Evolutionary conservation across 2,888 invertebrate species (phyloP).

Genomic region (Rhimphoctona megacephalus): DNA sequence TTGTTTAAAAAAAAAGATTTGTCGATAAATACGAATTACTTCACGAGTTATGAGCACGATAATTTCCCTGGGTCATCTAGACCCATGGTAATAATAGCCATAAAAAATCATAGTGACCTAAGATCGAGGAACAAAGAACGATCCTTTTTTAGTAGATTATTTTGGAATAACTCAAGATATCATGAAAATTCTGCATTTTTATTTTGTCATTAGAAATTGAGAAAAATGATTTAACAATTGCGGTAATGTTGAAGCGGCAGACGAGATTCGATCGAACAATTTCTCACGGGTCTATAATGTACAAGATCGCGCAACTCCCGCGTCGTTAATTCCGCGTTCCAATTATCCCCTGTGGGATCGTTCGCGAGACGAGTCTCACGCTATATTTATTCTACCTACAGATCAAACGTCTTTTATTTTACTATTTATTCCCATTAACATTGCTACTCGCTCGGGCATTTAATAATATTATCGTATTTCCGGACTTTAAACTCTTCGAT

Average conservation of each 20-base stretch:
- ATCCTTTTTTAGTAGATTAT: neutral
- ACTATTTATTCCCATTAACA: constrained; percentile 39
- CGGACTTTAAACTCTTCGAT: constrained; percentile 13
- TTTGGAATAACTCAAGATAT: neutral
- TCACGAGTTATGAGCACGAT: neutral
- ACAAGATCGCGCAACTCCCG: constrained; percentile 37
- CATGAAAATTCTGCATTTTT: neutral
- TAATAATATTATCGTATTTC: constrained; percentile 18
- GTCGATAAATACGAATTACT: neutral
- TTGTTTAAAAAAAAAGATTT: no score
- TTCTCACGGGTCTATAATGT: constrained; percentile 38
- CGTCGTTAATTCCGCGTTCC: constrained; percentile 58
- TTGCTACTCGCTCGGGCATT: constrained; percentile 12
- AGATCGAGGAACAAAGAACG: neutral
- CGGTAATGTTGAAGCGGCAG: neutral
- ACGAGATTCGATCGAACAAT: constrained; percentile 51
- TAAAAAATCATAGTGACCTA: no score
- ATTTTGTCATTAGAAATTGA: neutral
- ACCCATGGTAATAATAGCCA: no score
- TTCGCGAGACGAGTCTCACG: constrained; percentile 54
- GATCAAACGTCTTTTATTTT: constrained; percentile 39
- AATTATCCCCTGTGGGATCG: constrained; percentile 64
- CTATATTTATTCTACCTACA: constrained; percentile 38
- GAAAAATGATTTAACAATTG: constrained; percentile 1
- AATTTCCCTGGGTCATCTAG: no score